Conservation (phyloP, 2,797 vertebrate genomes). For the Knipowitschia caucasica region DNA sequence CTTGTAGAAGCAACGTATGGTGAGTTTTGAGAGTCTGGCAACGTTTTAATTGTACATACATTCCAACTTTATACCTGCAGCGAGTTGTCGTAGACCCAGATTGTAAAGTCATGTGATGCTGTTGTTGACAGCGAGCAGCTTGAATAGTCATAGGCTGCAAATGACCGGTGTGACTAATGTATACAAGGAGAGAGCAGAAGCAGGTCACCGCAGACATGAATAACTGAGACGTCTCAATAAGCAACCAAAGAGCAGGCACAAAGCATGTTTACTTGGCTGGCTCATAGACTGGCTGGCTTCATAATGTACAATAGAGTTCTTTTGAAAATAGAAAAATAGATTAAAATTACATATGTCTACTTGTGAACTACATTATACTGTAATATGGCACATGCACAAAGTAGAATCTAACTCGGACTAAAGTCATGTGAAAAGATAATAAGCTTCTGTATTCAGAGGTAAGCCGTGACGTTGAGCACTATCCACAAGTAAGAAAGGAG, state of each 20-base stretch:
- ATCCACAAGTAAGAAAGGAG: slow-evolving; percentile 63
- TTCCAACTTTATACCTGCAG: neutral
- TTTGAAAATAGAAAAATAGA: slow-evolving; percentile 17
- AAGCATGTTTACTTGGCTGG: neutral
- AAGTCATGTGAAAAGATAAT: slow-evolving; percentile 43
- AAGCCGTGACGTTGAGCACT: slow-evolving; percentile 37
- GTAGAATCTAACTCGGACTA: slow-evolving; percentile 35
- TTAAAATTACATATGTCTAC: too few relatives aligned
- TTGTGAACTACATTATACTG: too few relatives aligned
- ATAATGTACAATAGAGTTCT: slow-evolving; percentile 1
- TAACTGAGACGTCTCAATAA: slow-evolving; percentile 19
- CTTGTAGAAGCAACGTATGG: too few relatives aligned
- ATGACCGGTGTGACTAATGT: slow-evolving; percentile 49
- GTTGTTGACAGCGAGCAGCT: slow-evolving; percentile 41
- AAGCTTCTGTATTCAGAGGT: slow-evolving; percentile 45
- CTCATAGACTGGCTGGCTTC: neutral
- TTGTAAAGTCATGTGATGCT: slow-evolving; percentile 39
- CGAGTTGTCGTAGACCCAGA: slow-evolving; percentile 12
- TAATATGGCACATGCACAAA: too few relatives aligned
- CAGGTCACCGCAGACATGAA: slow-evolving; percentile 41
- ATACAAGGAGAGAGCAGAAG: slow-evolving; percentile 29
- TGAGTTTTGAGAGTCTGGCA: too few relatives aligned
- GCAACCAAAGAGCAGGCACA: neutral
- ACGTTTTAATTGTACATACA: too few relatives aligned
- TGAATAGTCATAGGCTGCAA: slow-evolving; percentile 35